Base-by-base conservation (phyloP, 2,113 vertebrate genomes). In the Dromiciops gliroides region DNA sequence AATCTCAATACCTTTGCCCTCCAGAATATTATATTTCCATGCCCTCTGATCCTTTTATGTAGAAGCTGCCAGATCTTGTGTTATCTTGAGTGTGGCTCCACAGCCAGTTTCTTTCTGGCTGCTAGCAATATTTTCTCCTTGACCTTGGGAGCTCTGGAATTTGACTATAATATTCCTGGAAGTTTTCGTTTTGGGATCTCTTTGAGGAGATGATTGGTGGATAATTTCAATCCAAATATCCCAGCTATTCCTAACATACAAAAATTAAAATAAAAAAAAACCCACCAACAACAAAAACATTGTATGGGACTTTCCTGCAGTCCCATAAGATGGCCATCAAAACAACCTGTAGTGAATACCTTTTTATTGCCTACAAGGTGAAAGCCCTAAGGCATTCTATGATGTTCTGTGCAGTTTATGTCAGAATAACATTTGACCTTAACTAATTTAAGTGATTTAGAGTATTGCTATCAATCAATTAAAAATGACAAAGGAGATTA, bases 401-500 rank as follows among this genome's bases (percentile, higher is more conserved):
- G 1, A 2, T 2, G 51, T 23, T n/a, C 2, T 25, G 0, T 48
- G 9, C 22, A 10, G 16, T 44, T 92, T 93, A 49, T 26, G 19
- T 94, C 89, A 93, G 44, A 19, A 92, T 91, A 91, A 26, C 23
- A 47, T 67, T 51, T 93, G 92, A 47, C 3, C 19, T 83, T 2
- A 23, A 14, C 19, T 44, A 44, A 48, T 26, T 48, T 51, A 91
- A 93, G 28, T 37, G 8, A 11, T 31, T 28, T 93, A 94, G 94
- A 48, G 0, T 37, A 89, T 48, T n/a, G 49, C 47, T 26, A 51
- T 8, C 1, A 50, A 26, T 51, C 14, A 28, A 51, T 3, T 95
- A 96, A 97, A n/a, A 91, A 96, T 96, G 94, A 2, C 25, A 97
- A 97, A 91, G n/a, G 60, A 92, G 31, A 16, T 8, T 25, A 92